phyloP scores from a whole-genome alignment of 2,797 vertebrate genomes.

The Sylvia borin region DNA sequence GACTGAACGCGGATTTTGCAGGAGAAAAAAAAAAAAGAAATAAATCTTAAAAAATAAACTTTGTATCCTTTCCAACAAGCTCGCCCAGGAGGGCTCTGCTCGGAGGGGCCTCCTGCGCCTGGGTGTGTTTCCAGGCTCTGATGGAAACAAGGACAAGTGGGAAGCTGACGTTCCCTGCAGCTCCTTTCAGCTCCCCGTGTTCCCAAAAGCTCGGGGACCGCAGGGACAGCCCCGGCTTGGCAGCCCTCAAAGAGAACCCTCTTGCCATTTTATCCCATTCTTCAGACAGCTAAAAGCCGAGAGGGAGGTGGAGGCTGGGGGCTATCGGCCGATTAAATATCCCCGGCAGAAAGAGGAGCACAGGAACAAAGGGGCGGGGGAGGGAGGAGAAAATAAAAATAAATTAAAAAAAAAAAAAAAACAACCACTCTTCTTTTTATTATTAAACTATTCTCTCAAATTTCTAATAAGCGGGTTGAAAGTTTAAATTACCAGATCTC shows the following conservation, averaged over 20 bases:
- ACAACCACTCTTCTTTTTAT: conserved; percentile 28
- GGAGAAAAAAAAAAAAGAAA: neutral
- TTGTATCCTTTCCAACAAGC: neutral
- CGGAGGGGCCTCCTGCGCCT: neutral
- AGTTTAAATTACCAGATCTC: conserved; percentile 83
- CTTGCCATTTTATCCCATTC: conserved; percentile 62
- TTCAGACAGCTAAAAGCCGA: conserved; percentile 50
- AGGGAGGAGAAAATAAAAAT: accelerated
- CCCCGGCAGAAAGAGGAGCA: conserved; percentile 22
- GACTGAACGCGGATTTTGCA: neutral
- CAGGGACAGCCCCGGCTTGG: conserved; percentile 30
- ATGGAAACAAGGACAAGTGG: accelerated
- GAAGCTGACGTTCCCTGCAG: neutral
- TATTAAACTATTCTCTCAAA: conserved; percentile 74
- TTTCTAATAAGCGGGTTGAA: conserved; percentile 82
- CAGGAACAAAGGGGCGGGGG: neutral
- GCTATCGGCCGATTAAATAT: conserved; percentile 34
- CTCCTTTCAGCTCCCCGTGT: neutral
- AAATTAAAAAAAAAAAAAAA: neutral
- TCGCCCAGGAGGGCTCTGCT: neutral
- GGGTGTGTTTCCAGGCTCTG: neutral
- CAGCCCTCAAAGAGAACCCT: conserved; percentile 58
- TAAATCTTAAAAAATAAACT: accelerated
- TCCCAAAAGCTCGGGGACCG: neutral
- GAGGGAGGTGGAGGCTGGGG: neutral